Evolutionary conservation across 2,888 invertebrate genomes (phyloP).

Genomic region (Sinotaia quadrata): DNA sequence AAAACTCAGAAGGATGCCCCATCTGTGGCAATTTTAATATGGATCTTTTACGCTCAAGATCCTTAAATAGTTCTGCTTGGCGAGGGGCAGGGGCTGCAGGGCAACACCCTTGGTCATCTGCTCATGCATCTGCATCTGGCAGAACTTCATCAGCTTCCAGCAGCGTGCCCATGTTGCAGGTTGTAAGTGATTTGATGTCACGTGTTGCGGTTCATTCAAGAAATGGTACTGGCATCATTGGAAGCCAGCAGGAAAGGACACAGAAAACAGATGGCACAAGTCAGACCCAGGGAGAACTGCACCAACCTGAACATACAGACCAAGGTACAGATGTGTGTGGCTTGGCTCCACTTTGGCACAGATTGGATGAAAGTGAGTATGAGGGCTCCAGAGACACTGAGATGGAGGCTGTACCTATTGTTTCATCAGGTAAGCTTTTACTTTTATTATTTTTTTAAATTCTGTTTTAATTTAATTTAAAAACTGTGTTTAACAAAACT

Average conservation of each 20-base stretch:
- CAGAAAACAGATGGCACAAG: slow-evolving; percentile 36
- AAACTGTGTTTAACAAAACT: too few relatives aligned
- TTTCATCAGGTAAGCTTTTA: too few relatives aligned
- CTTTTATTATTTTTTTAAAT: too few relatives aligned
- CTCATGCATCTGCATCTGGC: neutral
- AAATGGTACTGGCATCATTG: neutral
- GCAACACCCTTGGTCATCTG: neutral
- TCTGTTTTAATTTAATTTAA: too few relatives aligned
- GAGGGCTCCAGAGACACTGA: too few relatives aligned
- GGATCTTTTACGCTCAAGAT: slow-evolving; percentile 2
- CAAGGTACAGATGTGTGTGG: slow-evolving; percentile 41
- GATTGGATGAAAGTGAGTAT: neutral
- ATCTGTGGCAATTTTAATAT: slow-evolving; percentile 11
- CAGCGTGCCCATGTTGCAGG: neutral
- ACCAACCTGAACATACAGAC: slow-evolving; percentile 34
- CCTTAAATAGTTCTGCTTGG: neutral
- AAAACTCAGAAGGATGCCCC: neutral
- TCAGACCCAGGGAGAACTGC: slow-evolving; percentile 39
- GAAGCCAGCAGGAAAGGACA: neutral
- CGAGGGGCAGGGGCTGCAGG: neutral
- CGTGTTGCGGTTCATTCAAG: neutral
- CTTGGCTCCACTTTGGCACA: neutral
- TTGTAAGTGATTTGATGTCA: neutral
- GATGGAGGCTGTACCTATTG: too few relatives aligned
- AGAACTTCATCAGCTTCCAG: neutral